Conservation (phyloP, 2,888 invertebrate genomes). For the Tholera decimalis region DNA sequence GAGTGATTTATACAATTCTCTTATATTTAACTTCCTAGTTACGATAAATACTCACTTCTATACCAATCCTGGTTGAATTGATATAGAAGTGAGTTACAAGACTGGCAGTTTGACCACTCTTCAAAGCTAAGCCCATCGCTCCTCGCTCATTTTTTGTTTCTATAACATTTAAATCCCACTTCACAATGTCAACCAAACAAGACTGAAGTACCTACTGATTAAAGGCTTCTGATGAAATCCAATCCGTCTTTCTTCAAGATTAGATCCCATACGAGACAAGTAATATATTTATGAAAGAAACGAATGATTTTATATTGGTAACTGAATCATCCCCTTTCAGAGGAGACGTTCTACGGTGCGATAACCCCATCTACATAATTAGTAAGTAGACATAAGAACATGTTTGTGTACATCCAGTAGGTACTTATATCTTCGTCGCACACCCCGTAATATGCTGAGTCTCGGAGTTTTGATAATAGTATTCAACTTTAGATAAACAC, state of each 20-base stretch:
- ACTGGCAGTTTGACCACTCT: not conserved
- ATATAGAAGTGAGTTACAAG: too few species aligned
- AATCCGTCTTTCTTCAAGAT: slow-evolving; percentile 63
- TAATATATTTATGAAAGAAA: slow-evolving; percentile 48
- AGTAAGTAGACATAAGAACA: slow-evolving; percentile 14
- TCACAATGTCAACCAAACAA: slow-evolving; percentile 29
- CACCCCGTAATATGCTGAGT: slow-evolving; percentile 8
- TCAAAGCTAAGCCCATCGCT: too few species aligned
- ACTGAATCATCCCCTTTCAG: slow-evolving; percentile 56
- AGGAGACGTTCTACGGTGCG: slow-evolving; percentile 36
- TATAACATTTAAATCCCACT: not conserved
- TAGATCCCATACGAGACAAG: slow-evolving; percentile 55
- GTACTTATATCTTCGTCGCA: slow-evolving; percentile 2
- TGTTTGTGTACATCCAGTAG: slow-evolving; percentile 14
- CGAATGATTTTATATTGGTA: slow-evolving; percentile 57
- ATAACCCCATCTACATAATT: slow-evolving; percentile 40
- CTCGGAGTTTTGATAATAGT: slow-evolving; percentile 27
- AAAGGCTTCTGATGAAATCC: slow-evolving; percentile 47
- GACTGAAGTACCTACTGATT: slow-evolving; percentile 31
- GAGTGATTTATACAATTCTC: not conserved
- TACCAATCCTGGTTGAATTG: too few species aligned
- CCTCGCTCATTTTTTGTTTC: too few species aligned
- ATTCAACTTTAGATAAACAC: slow-evolving; percentile 46
- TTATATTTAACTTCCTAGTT: not conserved
- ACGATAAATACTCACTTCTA: not conserved